Evolutionary conservation across 2,113 vertebrate genomes (phyloP).

Genomic region (Chionomys nivalis): DNA sequence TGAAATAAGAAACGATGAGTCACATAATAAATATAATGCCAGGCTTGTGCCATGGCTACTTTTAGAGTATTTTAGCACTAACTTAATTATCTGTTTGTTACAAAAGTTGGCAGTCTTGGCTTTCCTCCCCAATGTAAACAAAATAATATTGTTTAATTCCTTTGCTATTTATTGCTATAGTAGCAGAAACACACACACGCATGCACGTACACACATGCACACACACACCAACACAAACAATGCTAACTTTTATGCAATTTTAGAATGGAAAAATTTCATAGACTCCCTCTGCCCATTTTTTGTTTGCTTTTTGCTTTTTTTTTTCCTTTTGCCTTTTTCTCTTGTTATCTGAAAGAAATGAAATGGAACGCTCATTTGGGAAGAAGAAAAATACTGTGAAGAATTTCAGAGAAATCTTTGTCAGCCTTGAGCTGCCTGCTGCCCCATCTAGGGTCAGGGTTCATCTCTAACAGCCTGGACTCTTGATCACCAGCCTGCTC

Average conservation of each 20-base stretch:
- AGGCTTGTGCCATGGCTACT: slow-evolving; percentile 55
- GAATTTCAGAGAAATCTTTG: background rate
- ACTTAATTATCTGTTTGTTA: slow-evolving; percentile 78
- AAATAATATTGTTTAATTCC: slow-evolving; percentile 72
- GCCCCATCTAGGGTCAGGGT: background rate
- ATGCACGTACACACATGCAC: background rate
- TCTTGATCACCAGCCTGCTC: background rate
- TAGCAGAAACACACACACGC: slow-evolving; percentile 10
- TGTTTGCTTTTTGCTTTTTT: background rate
- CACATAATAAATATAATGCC: slow-evolving; percentile 74
- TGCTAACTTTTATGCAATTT: slow-evolving; percentile 40
- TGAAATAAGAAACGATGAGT: slow-evolving; percentile 71
- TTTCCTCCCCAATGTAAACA: slow-evolving; percentile 70
- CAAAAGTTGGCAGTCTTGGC: slow-evolving; percentile 61
- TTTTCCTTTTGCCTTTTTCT: background rate
- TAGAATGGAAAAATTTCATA: slow-evolving; percentile 36
- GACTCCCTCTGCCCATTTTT: background rate
- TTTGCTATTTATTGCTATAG: slow-evolving; percentile 32
- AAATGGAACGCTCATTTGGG: slow-evolving; percentile 37
- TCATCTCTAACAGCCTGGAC: background rate
- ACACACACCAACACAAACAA: background rate
- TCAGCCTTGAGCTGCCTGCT: background rate
- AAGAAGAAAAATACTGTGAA: background rate
- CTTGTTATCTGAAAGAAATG: slow-evolving; percentile 12
- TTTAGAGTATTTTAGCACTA: slow-evolving; percentile 59